Conservation (phyloP, 2,797 vertebrate genomes). For the Acipenser ruthenus region DNA sequence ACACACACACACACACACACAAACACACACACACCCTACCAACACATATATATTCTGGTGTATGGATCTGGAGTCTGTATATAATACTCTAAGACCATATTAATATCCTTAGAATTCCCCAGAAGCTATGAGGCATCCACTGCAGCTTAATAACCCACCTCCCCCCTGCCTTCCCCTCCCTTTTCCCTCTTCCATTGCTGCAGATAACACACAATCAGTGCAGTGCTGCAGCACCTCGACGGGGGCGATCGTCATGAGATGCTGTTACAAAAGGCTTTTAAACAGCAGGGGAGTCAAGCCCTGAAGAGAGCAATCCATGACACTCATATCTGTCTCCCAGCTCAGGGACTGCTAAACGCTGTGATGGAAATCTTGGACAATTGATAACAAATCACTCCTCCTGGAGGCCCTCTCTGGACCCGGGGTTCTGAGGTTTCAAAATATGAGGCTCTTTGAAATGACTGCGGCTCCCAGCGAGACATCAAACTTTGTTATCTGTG, state of each 20-base stretch:
- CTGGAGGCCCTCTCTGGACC: background rate
- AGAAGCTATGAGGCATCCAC: no score
- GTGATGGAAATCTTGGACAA: constrained; percentile 7
- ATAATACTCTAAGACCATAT: no score
- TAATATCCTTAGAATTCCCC: no score
- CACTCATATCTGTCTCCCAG: constrained; percentile 8
- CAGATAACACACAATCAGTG: background rate
- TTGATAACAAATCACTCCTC: constrained; percentile 7
- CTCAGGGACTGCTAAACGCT: constrained; percentile 8
- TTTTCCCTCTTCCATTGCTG: background rate
- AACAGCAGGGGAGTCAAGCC: constrained; percentile 2
- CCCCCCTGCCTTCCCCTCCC: background rate
- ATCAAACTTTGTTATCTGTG: background rate
- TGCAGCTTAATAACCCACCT: no score
- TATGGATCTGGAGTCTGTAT: no score
- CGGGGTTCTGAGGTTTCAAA: background rate
- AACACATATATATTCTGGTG: no score
- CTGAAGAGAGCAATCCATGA: constrained; percentile 9
- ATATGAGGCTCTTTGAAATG: background rate
- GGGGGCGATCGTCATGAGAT: background rate
- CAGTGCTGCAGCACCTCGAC: background rate
- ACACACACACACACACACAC: no score
- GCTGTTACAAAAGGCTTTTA: constrained; percentile 6
- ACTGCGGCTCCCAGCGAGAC: background rate
- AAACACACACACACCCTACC: no score